Evolutionary conservation across 2,888 invertebrate species (phyloP).

Genomic region (Agriotes lineatus): DNA sequence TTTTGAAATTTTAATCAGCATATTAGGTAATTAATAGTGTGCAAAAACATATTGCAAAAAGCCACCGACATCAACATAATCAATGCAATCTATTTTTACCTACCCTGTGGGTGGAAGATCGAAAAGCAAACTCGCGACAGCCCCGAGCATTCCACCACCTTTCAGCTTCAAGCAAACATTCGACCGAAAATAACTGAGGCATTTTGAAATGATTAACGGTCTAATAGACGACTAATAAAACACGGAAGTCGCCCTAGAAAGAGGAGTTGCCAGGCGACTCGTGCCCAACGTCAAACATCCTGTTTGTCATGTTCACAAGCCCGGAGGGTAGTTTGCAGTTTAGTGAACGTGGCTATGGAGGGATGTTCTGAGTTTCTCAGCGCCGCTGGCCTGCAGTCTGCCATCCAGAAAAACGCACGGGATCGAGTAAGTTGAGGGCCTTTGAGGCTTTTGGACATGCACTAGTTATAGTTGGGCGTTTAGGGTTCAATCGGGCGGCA

Average conservation of each 20-base stretch:
- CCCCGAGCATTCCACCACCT: too few relatives aligned
- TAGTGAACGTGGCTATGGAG: constrained; percentile 21
- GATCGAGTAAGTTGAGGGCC: constrained; percentile 37
- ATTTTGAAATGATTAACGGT: too few relatives aligned
- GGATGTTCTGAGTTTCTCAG: constrained; percentile 34
- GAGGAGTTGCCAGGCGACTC: constrained; percentile 18
- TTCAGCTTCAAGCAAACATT: too few relatives aligned
- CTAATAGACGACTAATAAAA: background rate
- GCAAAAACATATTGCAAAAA: too few relatives aligned
- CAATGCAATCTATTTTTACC: too few relatives aligned
- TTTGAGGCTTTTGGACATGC: background rate
- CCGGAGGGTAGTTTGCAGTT: constrained; percentile 12
- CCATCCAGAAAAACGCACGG: constrained; percentile 26
- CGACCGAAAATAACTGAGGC: too few relatives aligned
- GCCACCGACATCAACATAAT: too few relatives aligned
- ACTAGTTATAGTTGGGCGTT: background rate
- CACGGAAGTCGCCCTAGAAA: background rate
- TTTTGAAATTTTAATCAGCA: too few relatives aligned
- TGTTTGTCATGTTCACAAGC: background rate
- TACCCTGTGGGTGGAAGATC: too few relatives aligned
- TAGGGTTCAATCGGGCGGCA: too few relatives aligned
- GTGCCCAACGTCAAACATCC: constrained; percentile 5
- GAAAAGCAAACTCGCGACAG: too few relatives aligned
- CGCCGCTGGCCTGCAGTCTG: constrained; percentile 25
- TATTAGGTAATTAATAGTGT: too few relatives aligned